phyloP scores from a whole-genome alignment of 2,797 vertebrate species.

The Rhodeus uyekii region DNA sequence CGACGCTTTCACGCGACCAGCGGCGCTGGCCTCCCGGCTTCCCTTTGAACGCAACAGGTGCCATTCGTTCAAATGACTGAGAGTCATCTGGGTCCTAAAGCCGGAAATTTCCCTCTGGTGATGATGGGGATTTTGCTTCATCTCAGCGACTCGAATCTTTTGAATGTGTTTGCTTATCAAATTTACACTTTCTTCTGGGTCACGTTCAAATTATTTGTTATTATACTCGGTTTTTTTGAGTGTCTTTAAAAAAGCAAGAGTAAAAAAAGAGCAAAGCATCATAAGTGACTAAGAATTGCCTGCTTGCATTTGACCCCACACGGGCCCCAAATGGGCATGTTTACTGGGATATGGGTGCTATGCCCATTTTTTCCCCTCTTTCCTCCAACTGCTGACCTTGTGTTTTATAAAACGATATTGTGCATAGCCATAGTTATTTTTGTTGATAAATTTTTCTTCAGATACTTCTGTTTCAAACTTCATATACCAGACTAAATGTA shows the following conservation, averaged over 20 bases:
- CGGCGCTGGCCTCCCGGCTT: conserved; percentile 46
- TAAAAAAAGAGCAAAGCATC: neutral
- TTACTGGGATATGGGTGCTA: neutral
- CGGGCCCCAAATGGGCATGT: neutral
- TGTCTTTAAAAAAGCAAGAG: neutral
- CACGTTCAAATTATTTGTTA: neutral
- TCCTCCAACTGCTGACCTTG: neutral
- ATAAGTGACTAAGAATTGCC: neutral
- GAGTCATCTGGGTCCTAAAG: conserved; percentile 61
- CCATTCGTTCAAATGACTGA: conserved; percentile 65
- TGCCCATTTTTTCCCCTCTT: neutral
- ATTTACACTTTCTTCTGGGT: neutral
- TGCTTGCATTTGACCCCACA: neutral
- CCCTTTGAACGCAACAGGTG: conserved; percentile 72
- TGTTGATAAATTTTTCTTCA: neutral
- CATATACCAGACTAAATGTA: neutral
- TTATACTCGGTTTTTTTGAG: neutral
- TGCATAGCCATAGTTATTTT: neutral
- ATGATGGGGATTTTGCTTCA: neutral
- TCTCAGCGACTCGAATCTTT: neutral
- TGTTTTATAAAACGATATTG: neutral
- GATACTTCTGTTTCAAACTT: neutral
- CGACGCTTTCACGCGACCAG: conserved; percentile 28
- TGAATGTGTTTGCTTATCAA: neutral
- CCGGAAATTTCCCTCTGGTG: neutral